These are phyloP conservation scores for Anabas testudineus DNA, from an alignment of 2,797 vertebrate genomes.

Conservation along the genomic window DNA sequence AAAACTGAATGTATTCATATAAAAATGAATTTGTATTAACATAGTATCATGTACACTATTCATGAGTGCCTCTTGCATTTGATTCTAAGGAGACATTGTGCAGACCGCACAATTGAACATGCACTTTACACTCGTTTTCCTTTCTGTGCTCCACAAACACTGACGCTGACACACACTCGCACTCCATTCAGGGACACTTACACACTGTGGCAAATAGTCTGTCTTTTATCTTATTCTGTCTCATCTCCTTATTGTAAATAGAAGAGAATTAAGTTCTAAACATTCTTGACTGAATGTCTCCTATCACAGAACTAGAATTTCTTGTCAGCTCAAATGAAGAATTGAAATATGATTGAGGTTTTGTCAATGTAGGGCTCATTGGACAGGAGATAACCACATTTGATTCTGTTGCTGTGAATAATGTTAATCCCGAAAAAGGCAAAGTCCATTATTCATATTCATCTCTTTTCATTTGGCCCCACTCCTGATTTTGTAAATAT, in stretches of 20 bases:
- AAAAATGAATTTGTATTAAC: conserved; percentile 66
- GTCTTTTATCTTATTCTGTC: conserved; percentile 81
- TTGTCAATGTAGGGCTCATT: conserved; percentile 76
- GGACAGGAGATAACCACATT: conserved; percentile 83
- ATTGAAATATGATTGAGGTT: conserved; percentile 80
- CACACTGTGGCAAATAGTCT: conserved; percentile 76
- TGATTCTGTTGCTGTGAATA: conserved; percentile 85
- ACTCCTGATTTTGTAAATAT: conserved; percentile 86
- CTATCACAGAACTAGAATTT: conserved; percentile 81
- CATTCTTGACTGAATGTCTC: conserved; percentile 77
- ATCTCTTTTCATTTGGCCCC: conserved; percentile 81
- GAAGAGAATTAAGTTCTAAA: conserved; percentile 84
- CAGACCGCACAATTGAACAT: conserved; percentile 66
- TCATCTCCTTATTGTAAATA: conserved; percentile 85
- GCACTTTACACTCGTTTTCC: conserved; percentile 65
- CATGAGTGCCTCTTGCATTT: conserved; percentile 64
- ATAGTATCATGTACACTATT: conserved; percentile 60
- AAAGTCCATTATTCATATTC: conserved; percentile 81
- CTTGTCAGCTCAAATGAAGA: conserved; percentile 81
- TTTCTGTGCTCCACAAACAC: conserved; percentile 65
- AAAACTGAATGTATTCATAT: conserved; percentile 52
- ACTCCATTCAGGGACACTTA: conserved; percentile 67
- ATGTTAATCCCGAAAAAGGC: conserved; percentile 81
- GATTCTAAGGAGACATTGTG: conserved; percentile 75
- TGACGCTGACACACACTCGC: conserved; percentile 64